phyloP scores from a whole-genome alignment of 2,888 invertebrate species.

The Cataglyphis livida region DNA sequence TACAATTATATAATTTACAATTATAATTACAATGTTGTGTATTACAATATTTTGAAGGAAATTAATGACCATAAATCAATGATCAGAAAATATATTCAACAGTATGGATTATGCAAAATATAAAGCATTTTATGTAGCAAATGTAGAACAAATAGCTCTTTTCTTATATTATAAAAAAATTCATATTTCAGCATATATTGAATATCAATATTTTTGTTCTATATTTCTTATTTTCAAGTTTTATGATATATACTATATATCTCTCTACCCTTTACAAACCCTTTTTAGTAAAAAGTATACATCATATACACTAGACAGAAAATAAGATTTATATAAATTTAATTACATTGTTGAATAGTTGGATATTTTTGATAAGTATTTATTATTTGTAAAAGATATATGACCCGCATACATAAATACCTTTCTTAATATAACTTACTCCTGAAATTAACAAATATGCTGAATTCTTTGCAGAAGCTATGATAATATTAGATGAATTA shows the following conservation, averaged over 20 bases:
- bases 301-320: not conserved
- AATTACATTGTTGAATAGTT: not conserved
- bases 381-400: conserved; percentile 37
- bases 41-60: not conserved
- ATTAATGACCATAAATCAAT: not conserved
- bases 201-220: not conserved
- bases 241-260: not conserved
- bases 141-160: not conserved
- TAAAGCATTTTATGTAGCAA: not conserved
- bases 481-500: conserved; percentile 5
- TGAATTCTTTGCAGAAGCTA: conserved; percentile 6
- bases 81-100: not conserved
- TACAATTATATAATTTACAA: conserved; percentile 28
- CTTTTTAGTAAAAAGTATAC: not conserved
- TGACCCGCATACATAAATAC: conserved; percentile 15
- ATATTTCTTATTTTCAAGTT: not conserved
- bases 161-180: not conserved
- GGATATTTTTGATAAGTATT: not conserved
- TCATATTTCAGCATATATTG: not conserved
- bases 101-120: not conserved
- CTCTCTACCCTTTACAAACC: not conserved
- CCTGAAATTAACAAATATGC: conserved; percentile 21
- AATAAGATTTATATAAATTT: not conserved
- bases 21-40: conserved; percentile 20
- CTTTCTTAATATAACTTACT: conserved; percentile 1